Conservation (phyloP, 1,140 invertebrate species). For the Aplysia californica region DNA sequence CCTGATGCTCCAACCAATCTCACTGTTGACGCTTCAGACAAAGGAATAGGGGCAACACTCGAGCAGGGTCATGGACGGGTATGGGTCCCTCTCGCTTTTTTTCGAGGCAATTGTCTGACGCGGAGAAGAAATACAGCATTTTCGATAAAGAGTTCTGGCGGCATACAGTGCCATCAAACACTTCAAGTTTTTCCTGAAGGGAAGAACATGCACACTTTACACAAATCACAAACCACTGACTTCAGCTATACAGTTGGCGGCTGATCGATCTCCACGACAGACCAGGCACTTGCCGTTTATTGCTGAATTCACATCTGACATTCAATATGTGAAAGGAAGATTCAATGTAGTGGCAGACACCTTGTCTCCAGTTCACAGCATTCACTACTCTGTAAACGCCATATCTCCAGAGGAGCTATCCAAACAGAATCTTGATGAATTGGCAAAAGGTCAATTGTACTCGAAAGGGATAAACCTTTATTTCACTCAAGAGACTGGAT, state of each 20-base stretch:
- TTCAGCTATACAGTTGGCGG: background rate
- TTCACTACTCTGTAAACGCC: too few species aligned
- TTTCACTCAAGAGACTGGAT: too few species aligned
- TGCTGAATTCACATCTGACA: constrained; percentile 19
- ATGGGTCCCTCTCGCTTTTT: background rate
- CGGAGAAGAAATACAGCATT: constrained; percentile 3
- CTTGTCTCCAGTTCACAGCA: background rate
- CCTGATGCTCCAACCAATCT: background rate
- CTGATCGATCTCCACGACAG: constrained; percentile 12
- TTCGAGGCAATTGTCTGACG: constrained; percentile 2
- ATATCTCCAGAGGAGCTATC: too few species aligned
- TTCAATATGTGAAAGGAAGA: constrained; percentile 7
- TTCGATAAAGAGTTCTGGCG: background rate
- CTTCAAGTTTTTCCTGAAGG: constrained; percentile 13
- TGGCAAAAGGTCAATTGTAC: too few species aligned
- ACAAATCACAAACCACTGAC: constrained; percentile 4
- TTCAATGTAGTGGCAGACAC: constrained; percentile 5
- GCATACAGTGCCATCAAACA: constrained; percentile 13
- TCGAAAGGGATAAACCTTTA: too few species aligned
- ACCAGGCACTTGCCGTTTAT: constrained; percentile 11
- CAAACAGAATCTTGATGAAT: too few species aligned
- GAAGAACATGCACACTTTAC: constrained; percentile 2
- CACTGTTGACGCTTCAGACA: background rate
- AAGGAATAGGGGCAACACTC: background rate
- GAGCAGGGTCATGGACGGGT: background rate